Evolutionary conservation across 1,140 invertebrate species (phyloP).

Genomic region (Magallana angulata): DNA sequence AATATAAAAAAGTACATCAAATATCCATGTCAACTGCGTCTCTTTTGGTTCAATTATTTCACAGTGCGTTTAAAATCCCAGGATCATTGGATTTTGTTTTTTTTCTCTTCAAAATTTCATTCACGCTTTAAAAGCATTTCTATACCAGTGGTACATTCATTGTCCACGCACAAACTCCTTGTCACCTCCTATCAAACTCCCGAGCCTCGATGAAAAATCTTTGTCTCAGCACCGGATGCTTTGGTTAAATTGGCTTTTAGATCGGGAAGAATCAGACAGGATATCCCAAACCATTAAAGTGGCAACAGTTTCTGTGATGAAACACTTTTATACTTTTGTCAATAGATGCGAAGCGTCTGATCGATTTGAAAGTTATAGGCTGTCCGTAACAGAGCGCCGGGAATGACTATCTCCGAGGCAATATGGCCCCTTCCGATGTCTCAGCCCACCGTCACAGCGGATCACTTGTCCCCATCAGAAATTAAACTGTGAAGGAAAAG

Average conservation of each 20-base stretch:
- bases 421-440: background rate
- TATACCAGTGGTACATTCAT: too few species aligned
- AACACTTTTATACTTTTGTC: constrained; percentile 25
- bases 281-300: constrained; percentile 3
- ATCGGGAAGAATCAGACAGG: background rate
- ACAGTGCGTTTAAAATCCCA: too few species aligned
- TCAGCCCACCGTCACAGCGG: background rate
- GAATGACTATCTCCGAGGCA: background rate
- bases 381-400: background rate
- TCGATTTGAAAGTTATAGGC: constrained; percentile 8
- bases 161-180: too few species aligned
- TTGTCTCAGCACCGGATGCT: background rate
- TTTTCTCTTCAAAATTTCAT: too few species aligned
- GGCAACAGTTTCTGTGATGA: constrained; percentile 13
- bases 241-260: background rate
- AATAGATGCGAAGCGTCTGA: background rate
- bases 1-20: too few species aligned
- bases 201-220: background rate
- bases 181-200: background rate
- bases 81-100: too few species aligned
- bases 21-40: too few species aligned
- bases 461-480: background rate
- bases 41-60: too few species aligned
- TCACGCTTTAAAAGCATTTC: too few species aligned
- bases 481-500: background rate